Conservation (phyloP, 2,113 vertebrate genomes). For the Corythornis cristatus region DNA sequence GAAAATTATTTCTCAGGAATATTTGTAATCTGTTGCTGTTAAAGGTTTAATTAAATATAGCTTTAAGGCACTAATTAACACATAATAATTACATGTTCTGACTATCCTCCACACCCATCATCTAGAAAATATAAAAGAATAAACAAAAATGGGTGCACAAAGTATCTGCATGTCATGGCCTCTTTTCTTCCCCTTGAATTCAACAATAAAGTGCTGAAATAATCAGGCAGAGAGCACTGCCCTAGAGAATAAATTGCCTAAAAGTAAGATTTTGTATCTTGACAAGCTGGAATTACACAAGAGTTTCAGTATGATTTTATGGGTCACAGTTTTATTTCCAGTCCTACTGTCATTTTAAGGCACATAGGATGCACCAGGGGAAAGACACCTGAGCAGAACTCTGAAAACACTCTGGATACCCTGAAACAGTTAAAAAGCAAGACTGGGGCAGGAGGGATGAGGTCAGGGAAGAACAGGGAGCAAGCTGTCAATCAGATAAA, state of each 20-base stretch:
- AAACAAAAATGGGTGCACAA: background rate
- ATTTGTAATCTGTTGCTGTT: slow-evolving; percentile 55
- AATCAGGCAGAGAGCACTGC: background rate
- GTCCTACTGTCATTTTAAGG: background rate
- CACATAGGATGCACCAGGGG: background rate
- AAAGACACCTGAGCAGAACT: background rate
- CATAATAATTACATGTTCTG: slow-evolving; percentile 45
- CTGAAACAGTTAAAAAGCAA: background rate
- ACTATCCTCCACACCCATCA: slow-evolving; percentile 3
- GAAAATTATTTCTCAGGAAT: slow-evolving; percentile 43
- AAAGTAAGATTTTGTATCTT: background rate
- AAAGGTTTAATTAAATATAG: slow-evolving; percentile 48
- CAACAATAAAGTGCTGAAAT: background rate
- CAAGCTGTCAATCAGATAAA: background rate
- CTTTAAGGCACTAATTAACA: slow-evolving; percentile 15
- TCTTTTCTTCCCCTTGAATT: background rate
- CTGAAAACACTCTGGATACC: background rate
- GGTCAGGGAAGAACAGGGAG: background rate
- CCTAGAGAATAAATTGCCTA: background rate
- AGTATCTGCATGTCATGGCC: background rate
- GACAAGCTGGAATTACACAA: background rate
- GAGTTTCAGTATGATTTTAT: background rate
- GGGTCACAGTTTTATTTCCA: background rate
- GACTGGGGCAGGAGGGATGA: no score
- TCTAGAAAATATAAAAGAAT: background rate